Evolutionary conservation across 1,140 invertebrate genomes (phyloP), one percentile per base, ranked within the genome.

Genomic region (Drosophila insularis): DNA sequence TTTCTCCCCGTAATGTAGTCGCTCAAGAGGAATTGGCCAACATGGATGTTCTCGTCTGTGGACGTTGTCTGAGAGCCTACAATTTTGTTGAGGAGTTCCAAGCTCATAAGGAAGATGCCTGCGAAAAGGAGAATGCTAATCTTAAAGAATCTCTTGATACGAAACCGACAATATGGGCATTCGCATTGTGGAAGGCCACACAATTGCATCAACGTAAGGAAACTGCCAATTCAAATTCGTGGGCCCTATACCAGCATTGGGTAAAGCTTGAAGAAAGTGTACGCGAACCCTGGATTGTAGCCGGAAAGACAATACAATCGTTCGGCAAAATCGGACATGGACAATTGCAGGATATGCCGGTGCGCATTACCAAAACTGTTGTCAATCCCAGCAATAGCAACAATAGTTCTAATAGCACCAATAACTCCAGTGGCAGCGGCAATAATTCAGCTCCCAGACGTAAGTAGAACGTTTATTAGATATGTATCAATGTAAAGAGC

Each of bases 111-210:
- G 89, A 95, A 93, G 90, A 93, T 63, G 95, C 95, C 66, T 92
- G 92, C 53, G 84, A 89, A 91, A 87, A 93, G 67, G 93, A 94
- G 74, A 93, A 90, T 92, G 77, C 93, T 90, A 78, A 94, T 93
- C 17, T 91, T 2, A 93, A 93, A 77, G 94, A 94, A 78, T 93
- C 93, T 78, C 93, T 94, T 91, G 96, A 96, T 92, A 94, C 94
- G 63, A 96, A 96, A 92, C 95, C 96, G 11, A 95, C 96, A 92
- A 95, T 97, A 2, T 97, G 96, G 96, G 96, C 95, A 53, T 97
- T 96, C 90, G 93, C 96, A 10, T 80, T 97, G 23, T 97, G 96
- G 96, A 97, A 97, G 87, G 93, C 94, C 13, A 93, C 94, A 46
- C 93, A 94, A 68, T 55, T 91, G 7, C 89, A 93, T 70, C 92